Evolutionary conservation across 2,888 invertebrate genomes (phyloP), one percentile per base, ranked within the genome.

Genomic region (Caenorhabditis sinica): DNA sequence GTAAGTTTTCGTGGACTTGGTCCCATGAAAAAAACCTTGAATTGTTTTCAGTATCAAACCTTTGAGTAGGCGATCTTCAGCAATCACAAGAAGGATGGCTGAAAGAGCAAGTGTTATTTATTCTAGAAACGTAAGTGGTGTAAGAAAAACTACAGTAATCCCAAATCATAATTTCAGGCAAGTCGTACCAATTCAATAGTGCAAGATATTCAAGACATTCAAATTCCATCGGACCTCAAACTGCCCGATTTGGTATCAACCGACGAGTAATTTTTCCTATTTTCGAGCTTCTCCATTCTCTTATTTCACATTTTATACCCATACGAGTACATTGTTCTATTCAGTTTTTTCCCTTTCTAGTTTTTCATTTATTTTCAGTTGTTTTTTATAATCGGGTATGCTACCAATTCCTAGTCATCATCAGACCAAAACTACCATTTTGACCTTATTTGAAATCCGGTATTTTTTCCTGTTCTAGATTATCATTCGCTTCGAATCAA

Each of bases 121-220:
- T 69, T 85, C 85, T 1, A 66, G 85, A 82, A 85, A 81, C 68
- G 84, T 81, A 30, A 71, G 84, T 71, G n/a, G n/a, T n/a, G n/a
- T 0, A 30, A 25, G 15, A 15, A 56, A 60, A 68, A 25, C 30
- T 60, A 60, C 15, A 45, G 40, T 28, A 51, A 20, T 58, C 23
- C 23, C 36, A 66, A n/a, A 9, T n/a, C 6, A n/a, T 63, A n/a
- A 15, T 80, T 84, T 20, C 84, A 84, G 84, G 69, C 81, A 36
- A 82, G 81, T 74, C 85, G 85, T 28, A 74, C 85, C 13, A 72
- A 85, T 61, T 85, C 85, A 51, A 76, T 85, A 65, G 80, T 84
- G 15, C 83, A 83, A 83, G 83, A 83, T 65, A 66, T 83, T 28
- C 83, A 83, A 69, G 73, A 81, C 61, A 81, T 81, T 74, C 81